These are phyloP conservation scores for Achroia grisella DNA, from an alignment of 1,140 invertebrate genomes.

Conservation along the genomic window DNA sequence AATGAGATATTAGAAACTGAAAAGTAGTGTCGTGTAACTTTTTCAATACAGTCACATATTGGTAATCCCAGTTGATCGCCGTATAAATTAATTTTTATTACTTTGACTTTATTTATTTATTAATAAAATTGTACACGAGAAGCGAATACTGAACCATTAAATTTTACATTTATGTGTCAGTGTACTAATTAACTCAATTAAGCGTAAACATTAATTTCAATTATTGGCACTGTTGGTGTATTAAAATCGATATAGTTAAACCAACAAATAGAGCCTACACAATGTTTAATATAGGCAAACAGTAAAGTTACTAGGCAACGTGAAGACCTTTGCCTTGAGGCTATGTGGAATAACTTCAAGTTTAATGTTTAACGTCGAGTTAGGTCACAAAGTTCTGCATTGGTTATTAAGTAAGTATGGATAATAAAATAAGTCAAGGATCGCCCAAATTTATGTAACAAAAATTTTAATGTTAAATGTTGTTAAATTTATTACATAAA, in stretches of 20 bases:
- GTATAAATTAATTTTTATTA: too few relatives aligned
- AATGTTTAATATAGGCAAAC: conserved; percentile 42
- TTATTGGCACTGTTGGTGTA: conserved; percentile 8
- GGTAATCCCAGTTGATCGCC: too few relatives aligned
- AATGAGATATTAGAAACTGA: too few relatives aligned
- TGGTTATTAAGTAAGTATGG: conserved; percentile 11
- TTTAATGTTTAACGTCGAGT: conserved; percentile 34
- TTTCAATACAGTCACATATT: conserved; percentile 1
- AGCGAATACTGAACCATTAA: conserved; percentile 1
- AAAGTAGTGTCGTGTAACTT: too few relatives aligned
- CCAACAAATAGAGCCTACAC: conserved; percentile 24
- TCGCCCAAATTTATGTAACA: too few relatives aligned
- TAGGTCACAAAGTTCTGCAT: conserved; percentile 19
- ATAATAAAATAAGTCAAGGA: conserved; percentile 18
- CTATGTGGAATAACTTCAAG: conserved; percentile 25
- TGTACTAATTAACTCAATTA: conserved; percentile 16
- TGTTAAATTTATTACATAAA: too few relatives aligned
- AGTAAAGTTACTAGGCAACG: conserved; percentile 38
- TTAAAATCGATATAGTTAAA: conserved; percentile 15
- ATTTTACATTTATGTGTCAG: background rate
- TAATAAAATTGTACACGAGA: conserved; percentile 2
- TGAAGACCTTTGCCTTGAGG: conserved; percentile 29
- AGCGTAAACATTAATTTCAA: conserved; percentile 13
- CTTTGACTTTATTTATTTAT: too few relatives aligned
- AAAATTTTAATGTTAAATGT: too few relatives aligned